A percentile compares a stretch with the other conserved stretches of the same genome.
These are phyloP conservation scores for Zaprionus nigranus DNA, from an alignment of 1,140 invertebrate genomes.

Conservation along the genomic window DNA sequence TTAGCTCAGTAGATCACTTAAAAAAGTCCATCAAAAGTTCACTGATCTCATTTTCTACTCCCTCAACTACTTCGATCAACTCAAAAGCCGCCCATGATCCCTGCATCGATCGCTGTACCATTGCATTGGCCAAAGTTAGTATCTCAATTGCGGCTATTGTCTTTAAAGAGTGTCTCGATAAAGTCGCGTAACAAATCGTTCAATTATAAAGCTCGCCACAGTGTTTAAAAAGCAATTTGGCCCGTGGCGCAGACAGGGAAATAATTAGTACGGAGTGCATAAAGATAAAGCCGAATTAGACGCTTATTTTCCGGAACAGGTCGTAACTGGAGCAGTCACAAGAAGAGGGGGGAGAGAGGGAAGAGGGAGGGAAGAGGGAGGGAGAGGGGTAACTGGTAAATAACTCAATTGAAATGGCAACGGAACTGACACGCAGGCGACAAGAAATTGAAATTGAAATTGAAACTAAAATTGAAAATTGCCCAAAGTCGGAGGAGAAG, in stretches of 20 bases:
- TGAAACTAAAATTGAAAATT: conserved; percentile 69
- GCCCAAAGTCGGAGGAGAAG: conserved; percentile 30
- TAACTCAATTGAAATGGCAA: conserved; percentile 83
- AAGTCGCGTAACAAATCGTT: conserved; percentile 69
- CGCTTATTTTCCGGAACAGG: conserved; percentile 67
- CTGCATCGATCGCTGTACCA: not conserved
- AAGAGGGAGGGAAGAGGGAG: not conserved
- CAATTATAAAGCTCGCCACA: conserved; percentile 42
- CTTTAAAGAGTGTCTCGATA: conserved; percentile 43
- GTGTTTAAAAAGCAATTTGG: conserved; percentile 67
- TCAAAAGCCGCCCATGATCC: not conserved
- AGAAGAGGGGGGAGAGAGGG: not conserved
- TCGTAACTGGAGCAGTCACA: conserved; percentile 30
- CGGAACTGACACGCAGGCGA: conserved; percentile 79
- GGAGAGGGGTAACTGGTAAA: conserved; percentile 48
- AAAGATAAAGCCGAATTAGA: conserved; percentile 79
- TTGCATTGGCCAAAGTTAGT: conserved; percentile 8
- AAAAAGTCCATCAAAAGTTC: not conserved
- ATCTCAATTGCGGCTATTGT: conserved; percentile 46
- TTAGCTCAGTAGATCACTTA: not conserved
- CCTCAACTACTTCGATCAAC: not conserved
- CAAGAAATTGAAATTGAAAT: conserved; percentile 69
- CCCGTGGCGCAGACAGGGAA: conserved; percentile 51
- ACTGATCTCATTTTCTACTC: not conserved
- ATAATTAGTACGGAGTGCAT: conserved; percentile 75